These are phyloP conservation scores for Orthosia incerta DNA, from an alignment of 2,888 invertebrate genomes.

Conservation along the genomic window DNA sequence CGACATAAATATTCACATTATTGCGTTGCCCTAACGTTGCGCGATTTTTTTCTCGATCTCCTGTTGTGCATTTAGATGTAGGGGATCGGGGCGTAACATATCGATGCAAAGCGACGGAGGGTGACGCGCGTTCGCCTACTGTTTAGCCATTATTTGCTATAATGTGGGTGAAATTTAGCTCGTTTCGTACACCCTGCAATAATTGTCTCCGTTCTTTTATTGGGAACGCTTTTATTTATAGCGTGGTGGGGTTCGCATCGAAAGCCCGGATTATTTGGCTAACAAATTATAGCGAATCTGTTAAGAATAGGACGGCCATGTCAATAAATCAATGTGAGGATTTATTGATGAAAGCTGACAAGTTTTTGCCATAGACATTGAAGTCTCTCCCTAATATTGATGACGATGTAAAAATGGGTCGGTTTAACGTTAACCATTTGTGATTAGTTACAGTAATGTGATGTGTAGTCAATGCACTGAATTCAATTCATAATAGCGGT, in stretches of 20 bases:
- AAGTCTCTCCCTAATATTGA: conserved; percentile 70
- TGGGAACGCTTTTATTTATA: conserved; percentile 78
- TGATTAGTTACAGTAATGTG: conserved; percentile 43
- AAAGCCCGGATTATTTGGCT: conserved; percentile 90
- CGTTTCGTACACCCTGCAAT: conserved; percentile 84
- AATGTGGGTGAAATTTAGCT: conserved; percentile 90
- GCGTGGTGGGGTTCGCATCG: conserved; percentile 78
- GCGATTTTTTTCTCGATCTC: conserved; percentile 84
- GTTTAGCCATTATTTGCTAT: conserved; percentile 89
- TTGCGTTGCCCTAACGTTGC: conserved; percentile 82
- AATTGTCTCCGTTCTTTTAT: conserved; percentile 88
- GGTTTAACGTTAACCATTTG: conserved; percentile 33
- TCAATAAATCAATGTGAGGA: conserved; percentile 88
- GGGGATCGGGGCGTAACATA: conserved; percentile 87
- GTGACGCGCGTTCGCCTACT: conserved; percentile 84
- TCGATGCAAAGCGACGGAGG: conserved; percentile 83
- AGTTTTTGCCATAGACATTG: conserved; percentile 77
- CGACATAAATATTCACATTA: conserved; percentile 90
- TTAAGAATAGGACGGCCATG: conserved; percentile 87
- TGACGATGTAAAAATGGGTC: conserved; percentile 67
- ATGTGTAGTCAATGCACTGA: conserved; percentile 37
- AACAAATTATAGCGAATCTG: conserved; percentile 90
- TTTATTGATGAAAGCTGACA: conserved; percentile 86
- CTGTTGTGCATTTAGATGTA: conserved; percentile 89
- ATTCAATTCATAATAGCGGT: neutral